Conservation (phyloP, 1,140 invertebrate species). For the Apocrypta bakeri region DNA sequence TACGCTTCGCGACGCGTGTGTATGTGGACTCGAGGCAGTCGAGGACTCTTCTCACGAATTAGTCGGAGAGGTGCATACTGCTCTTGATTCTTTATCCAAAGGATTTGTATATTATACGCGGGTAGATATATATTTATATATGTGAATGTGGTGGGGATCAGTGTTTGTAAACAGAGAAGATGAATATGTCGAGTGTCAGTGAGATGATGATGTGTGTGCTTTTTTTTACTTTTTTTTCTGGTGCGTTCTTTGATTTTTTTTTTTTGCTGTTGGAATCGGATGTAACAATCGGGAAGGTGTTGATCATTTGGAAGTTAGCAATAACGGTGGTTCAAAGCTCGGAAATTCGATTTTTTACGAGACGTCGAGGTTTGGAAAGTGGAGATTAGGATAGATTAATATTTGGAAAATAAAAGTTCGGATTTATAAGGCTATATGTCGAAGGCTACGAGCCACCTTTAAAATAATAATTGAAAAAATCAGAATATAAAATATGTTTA, state of each 20-base stretch:
- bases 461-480: too few species aligned
- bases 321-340: too few species aligned
- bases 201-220: background rate
- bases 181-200: background rate
- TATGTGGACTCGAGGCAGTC: slow-evolving; percentile 1
- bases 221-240: background rate
- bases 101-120: background rate
- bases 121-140: background rate
- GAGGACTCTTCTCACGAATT: slow-evolving; percentile 26
- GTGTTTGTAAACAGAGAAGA: slow-evolving; percentile 9
- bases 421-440: too few species aligned
- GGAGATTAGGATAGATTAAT: too few species aligned
- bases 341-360: too few species aligned
- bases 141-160: background rate
- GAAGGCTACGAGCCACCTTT: too few species aligned
- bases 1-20: slow-evolving; percentile 46
- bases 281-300: too few species aligned
- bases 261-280: too few species aligned
- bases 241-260: background rate
- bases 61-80: background rate
- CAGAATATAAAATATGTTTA: too few species aligned
- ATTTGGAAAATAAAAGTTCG: too few species aligned
- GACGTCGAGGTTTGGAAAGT: too few species aligned
- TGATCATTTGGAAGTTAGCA: too few species aligned
- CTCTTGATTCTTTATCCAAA: slow-evolving; percentile 24